Conservation (phyloP, 2,113 vertebrate species). For the Callipepla californica region DNA sequence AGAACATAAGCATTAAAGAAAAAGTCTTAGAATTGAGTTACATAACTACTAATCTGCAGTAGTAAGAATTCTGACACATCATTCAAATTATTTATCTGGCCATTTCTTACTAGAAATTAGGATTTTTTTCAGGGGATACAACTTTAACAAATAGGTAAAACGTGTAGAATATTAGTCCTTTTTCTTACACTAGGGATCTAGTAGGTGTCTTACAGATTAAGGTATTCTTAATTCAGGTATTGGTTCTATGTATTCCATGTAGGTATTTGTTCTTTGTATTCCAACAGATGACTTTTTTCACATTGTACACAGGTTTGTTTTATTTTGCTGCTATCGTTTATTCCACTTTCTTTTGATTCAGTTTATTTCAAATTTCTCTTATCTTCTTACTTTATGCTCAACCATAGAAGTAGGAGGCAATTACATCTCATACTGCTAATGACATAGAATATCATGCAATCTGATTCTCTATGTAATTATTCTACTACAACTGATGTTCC, state of each 20-base stretch:
- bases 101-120: background rate
- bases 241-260: background rate
- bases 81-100: accelerated
- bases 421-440: background rate
- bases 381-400: background rate
- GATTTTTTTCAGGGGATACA: background rate
- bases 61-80: too few species aligned
- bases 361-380: background rate
- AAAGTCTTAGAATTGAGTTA: background rate
- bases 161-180: accelerated
- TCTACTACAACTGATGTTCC: background rate
- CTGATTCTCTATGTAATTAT: background rate
- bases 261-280: background rate
- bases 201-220: background rate
- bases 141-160: too few species aligned
- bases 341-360: background rate
- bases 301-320: background rate
- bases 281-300: background rate
- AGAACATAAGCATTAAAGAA: background rate
- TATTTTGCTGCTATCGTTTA: background rate
- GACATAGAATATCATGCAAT: background rate
- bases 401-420: background rate
- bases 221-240: background rate
- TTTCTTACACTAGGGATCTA: background rate
- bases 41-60: too few species aligned